A percentile compares a stretch with the other conserved stretches of the same genome.
Conservation (phyloP, 2,113 vertebrate genomes). For the Elephantulus edwardii region DNA sequence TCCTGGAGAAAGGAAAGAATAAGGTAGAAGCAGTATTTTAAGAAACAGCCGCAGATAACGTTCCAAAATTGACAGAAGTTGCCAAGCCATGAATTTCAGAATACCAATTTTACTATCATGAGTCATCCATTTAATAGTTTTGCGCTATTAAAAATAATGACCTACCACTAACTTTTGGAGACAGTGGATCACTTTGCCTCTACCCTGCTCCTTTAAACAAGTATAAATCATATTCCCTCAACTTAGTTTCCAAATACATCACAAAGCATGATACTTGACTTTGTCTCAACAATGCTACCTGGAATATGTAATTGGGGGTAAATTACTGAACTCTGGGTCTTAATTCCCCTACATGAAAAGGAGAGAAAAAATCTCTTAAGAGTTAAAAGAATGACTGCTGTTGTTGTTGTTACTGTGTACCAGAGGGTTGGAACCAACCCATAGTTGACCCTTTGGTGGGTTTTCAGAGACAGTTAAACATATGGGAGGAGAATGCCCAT, state of each 20-base stretch:
- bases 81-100: background rate
- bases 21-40: background rate
- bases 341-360: background rate
- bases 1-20: background rate
- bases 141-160: background rate
- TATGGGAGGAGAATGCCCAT: too few species aligned
- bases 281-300: too few species aligned
- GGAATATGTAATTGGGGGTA: background rate
- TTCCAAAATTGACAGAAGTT: background rate
- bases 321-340: background rate
- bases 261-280: too few species aligned
- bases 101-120: background rate
- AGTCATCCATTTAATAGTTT: background rate
- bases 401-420: too few species aligned
- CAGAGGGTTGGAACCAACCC: too few species aligned
- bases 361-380: background rate
- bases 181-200: background rate
- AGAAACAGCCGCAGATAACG: background rate
- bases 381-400: background rate
- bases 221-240: background rate
- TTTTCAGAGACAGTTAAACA: too few species aligned
- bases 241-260: too few species aligned
- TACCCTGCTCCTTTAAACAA: background rate
- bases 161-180: background rate
- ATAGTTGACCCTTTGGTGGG: too few species aligned